Evolutionary conservation across 2,113 vertebrate genomes (phyloP).

Genomic region (Jaculus jaculus): DNA sequence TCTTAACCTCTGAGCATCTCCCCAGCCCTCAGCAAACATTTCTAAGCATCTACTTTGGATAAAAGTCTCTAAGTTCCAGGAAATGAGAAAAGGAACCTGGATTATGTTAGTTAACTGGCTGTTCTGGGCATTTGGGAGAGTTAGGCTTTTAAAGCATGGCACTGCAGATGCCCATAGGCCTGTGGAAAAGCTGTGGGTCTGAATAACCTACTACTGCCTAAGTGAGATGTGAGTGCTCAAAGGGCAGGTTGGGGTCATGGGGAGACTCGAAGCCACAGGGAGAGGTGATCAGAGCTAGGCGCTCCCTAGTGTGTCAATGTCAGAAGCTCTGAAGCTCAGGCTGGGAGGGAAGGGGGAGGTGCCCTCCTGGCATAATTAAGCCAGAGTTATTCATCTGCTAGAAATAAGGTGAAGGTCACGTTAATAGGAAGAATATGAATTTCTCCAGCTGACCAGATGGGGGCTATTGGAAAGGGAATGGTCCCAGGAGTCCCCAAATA

Average conservation of each 20-base stretch:
- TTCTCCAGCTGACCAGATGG: constrained; percentile 51
- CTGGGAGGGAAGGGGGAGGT: background rate
- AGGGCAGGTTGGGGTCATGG: background rate
- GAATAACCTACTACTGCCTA: background rate
- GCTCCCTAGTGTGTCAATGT: background rate
- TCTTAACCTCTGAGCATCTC: too few relatives aligned
- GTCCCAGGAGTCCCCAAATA: background rate
- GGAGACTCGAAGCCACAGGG: background rate
- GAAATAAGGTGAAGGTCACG: constrained; percentile 48
- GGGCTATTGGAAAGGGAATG: constrained; percentile 1
- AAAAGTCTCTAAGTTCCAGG: background rate
- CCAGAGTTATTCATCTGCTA: background rate
- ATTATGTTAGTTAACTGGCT: constrained; percentile 9
- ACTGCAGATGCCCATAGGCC: background rate
- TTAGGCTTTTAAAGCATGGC: background rate
- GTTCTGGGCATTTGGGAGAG: background rate
- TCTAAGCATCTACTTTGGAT: background rate
- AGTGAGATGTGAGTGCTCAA: background rate
- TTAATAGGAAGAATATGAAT: constrained; percentile 63
- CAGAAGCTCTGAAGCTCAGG: background rate
- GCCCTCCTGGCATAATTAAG: constrained; percentile 8
- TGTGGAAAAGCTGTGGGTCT: background rate
- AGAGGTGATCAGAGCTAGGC: background rate
- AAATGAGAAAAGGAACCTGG: background rate
- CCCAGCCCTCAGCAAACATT: background rate